Evolutionary conservation across 1,140 invertebrate genomes (phyloP).

Genomic region (Rhagoletis pomonella): DNA sequence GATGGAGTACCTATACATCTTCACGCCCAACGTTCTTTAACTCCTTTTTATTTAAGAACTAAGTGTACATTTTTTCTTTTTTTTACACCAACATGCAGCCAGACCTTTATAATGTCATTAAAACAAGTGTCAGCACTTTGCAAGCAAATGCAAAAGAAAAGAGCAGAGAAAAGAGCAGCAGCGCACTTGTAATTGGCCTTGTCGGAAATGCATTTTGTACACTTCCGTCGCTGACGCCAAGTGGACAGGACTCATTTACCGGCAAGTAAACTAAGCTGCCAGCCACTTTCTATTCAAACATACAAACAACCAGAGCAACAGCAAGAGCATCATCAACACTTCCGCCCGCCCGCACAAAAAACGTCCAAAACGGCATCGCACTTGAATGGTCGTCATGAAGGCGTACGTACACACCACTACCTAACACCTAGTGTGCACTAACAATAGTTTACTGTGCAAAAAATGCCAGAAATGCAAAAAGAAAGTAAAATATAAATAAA

Average conservation of each 20-base stretch:
- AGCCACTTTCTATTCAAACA: not conserved
- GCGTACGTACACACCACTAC: not conserved
- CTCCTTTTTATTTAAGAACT: not conserved
- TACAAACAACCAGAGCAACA: not conserved
- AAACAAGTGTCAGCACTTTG: constrained; percentile 9
- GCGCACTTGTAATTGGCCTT: constrained; percentile 34
- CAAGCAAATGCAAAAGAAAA: not conserved
- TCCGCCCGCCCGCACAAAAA: constrained; percentile 24
- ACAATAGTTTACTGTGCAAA: constrained; percentile 2
- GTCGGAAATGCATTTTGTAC: constrained; percentile 49
- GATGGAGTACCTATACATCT: not conserved
- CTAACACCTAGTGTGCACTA: not conserved
- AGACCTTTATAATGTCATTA: constrained; percentile 8
- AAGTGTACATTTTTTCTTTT: not conserved
- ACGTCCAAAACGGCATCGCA: constrained; percentile 29
- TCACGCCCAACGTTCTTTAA: not conserved
- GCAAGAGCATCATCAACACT: not conserved
- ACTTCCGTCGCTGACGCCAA: constrained; percentile 41
- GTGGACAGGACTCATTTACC: not conserved
- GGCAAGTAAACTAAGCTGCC: not conserved
- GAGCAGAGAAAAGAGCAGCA: not conserved
- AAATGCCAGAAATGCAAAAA: not conserved
- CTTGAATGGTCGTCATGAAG: not conserved
- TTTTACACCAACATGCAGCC: not conserved
- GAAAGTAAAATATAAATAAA: not conserved